These are phyloP conservation scores for Ennomos erosarius DNA, from an alignment of 2,888 invertebrate species.

Conservation along the genomic window DNA sequence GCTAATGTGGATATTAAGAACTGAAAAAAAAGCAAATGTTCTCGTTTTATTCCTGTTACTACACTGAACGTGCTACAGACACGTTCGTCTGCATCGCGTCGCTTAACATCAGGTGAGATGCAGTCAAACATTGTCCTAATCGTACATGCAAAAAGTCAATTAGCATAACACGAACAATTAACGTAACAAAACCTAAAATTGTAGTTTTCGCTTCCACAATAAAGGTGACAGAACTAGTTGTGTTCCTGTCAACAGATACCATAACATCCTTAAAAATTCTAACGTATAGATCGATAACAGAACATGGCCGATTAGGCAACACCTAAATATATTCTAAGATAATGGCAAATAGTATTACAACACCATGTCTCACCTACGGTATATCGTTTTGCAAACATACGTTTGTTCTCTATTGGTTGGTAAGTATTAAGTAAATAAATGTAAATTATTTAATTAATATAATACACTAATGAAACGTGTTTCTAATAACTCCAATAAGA, in stretches of 20 bases:
- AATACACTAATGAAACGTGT: too few relatives aligned
- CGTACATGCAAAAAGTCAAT: too few relatives aligned
- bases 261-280: conserved; percentile 26
- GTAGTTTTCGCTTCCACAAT: background rate
- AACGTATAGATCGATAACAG: conserved; percentile 21
- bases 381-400: conserved; percentile 24
- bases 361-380: conserved; percentile 30
- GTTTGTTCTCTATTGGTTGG: conserved; percentile 23
- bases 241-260: conserved; percentile 21
- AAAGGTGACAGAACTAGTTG: conserved; percentile 2
- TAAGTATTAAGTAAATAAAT: conserved; percentile 8
- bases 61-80: too few relatives aligned
- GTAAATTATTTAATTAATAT: too few relatives aligned
- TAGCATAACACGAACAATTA: too few relatives aligned
- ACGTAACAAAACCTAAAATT: background rate
- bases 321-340: conserved; percentile 21
- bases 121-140: too few relatives aligned
- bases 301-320: conserved; percentile 5
- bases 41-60: too few relatives aligned
- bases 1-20: too few relatives aligned
- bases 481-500: too few relatives aligned
- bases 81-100: too few relatives aligned
- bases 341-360: conserved; percentile 19
- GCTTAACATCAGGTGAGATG: too few relatives aligned
- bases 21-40: too few relatives aligned